These are phyloP conservation scores for Perizoma affinitatum DNA, from an alignment of 2,888 invertebrate genomes.

Conservation along the genomic window DNA sequence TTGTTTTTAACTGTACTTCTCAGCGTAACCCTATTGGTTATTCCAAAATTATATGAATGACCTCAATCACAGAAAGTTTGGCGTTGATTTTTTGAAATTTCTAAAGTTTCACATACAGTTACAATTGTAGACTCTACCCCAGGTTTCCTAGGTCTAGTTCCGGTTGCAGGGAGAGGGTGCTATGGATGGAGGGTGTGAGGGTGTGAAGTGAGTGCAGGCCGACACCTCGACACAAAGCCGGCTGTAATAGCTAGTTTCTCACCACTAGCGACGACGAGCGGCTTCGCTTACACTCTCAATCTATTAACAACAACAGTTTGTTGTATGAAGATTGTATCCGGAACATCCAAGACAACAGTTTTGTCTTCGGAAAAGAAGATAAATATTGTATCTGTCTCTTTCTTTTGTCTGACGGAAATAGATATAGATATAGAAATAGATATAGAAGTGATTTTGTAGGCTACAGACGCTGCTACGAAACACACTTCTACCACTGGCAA, in stretches of 20 bases:
- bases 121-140: conserved; percentile 21
- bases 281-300: conserved; percentile 37
- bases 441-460: too few relatives aligned
- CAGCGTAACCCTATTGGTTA: neutral
- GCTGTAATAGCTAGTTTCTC: conserved; percentile 72
- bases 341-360: too few relatives aligned
- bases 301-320: too few relatives aligned
- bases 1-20: too few relatives aligned
- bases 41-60: conserved; percentile 11
- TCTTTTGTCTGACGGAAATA: too few relatives aligned
- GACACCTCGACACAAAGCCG: conserved; percentile 79
- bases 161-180: neutral
- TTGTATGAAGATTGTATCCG: too few relatives aligned
- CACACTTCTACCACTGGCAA: too few relatives aligned
- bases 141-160: conserved; percentile 9
- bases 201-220: conserved; percentile 60
- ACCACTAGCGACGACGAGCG: conserved; percentile 50
- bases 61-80: conserved; percentile 13
- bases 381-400: too few relatives aligned
- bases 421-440: too few relatives aligned
- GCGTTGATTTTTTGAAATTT: conserved; percentile 3
- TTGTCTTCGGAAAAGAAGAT: too few relatives aligned
- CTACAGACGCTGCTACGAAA: too few relatives aligned
- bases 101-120: neutral
- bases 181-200: conserved; percentile 33